Evolutionary conservation across 2,888 invertebrate species (phyloP), one percentile per base, ranked within the genome.

Genomic region (Ligdia adustata): DNA sequence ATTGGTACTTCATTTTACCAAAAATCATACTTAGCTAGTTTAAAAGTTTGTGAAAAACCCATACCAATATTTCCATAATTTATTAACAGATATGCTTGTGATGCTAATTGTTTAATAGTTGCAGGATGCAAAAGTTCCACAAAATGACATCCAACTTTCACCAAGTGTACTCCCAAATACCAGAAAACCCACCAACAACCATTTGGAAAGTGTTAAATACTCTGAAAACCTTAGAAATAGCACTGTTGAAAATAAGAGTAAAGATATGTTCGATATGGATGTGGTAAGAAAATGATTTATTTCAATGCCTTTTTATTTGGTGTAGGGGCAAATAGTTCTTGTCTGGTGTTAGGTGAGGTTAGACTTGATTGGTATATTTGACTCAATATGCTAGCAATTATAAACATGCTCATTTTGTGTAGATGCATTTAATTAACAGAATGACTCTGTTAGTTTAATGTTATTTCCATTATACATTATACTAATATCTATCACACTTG

Each of bases 191-290:
- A 9, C 48, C 3, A 54, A 47, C 4, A 61, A 40, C 37, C 45
- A 43, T 14, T 13, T 52, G 12, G 55, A 54, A 18, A 31, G 26
- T 12, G 13, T 48, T 2, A 52, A 33, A 31, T 33, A 35, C 4
- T 13, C 16, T 9, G 45, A 57, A 24, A 26, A 3, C 12, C 12
- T 31, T 2, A 22, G 5, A n/a, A 44, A 45, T 14, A 55, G 45
- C 11, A 55, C 32, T 9, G 1, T 48, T 7, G 55, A 64, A 12
- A 65, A 69, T 39, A 56, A 61, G 9, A 74, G 68, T 26, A 62
- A 61, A 58, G 72, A 75, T 29, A 32, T 70, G 9, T 72, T 75
- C 61, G 67, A 70, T 6, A 81, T 81, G 81, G 79, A 79, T 64
- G 73, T 82, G 67, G 81, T 81, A 42, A 68, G 75, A 53, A 2